Evolutionary conservation across 2,113 vertebrate genomes (phyloP).

Genomic region (Bubalus kerabau): DNA sequence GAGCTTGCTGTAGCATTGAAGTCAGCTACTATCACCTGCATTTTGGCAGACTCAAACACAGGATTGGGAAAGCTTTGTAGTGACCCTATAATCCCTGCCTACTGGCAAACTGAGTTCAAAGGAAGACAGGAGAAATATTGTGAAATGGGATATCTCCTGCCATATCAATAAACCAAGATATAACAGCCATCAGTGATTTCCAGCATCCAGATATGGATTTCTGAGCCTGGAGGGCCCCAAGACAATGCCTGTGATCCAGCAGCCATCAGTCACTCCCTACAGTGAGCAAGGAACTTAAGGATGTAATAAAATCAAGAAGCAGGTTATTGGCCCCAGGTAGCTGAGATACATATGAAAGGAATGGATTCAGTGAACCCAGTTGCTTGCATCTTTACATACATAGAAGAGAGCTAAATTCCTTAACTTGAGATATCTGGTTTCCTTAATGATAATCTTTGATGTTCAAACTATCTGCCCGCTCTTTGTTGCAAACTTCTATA

Average conservation of each 20-base stretch:
- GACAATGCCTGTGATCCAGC: not conserved
- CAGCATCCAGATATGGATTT: not conserved
- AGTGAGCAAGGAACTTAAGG: not conserved
- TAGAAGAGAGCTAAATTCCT: not conserved
- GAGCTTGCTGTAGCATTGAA: not conserved
- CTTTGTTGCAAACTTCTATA: not conserved
- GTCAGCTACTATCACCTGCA: not conserved
- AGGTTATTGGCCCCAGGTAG: not conserved
- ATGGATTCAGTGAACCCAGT: not conserved
- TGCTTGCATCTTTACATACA: not conserved
- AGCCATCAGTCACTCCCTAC: not conserved
- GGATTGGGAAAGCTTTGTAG: not conserved
- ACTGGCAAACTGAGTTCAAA: not conserved
- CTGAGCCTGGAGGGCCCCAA: not conserved
- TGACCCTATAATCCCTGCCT: not conserved
- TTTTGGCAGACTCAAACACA: not conserved
- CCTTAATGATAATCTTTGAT: not conserved
- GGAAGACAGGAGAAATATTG: not conserved
- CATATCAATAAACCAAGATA: not conserved
- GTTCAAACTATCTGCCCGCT: not conserved
- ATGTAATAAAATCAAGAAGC: not conserved
- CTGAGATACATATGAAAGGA: not conserved
- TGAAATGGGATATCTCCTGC: not conserved
- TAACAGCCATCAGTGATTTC: not conserved
- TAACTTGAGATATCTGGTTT: not conserved